Evolutionary conservation across 2,888 invertebrate genomes (phyloP).

Genomic region (Tipula unca): DNA sequence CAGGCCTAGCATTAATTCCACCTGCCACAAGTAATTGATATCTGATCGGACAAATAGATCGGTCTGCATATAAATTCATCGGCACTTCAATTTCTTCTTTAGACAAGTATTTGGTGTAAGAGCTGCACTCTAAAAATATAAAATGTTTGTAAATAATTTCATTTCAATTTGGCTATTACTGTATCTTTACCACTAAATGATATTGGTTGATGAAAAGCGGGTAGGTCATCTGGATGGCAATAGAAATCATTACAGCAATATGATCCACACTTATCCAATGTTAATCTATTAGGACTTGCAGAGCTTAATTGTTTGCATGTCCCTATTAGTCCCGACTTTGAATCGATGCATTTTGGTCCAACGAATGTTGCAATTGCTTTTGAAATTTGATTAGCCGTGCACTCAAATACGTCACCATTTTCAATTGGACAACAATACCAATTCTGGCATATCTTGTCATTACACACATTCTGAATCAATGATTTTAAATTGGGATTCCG

Average conservation of each 20-base stretch:
- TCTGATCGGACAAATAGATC: not conserved
- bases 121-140: not conserved
- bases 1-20: conserved; percentile 27
- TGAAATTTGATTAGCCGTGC: not conserved
- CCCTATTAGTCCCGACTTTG: not conserved
- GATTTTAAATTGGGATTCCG: not conserved
- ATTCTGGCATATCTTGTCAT: not conserved
- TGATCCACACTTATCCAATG: not conserved
- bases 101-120: not conserved
- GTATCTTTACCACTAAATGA: not conserved
- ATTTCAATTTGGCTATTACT: no score
- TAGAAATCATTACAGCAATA: no score
- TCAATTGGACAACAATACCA: conserved; percentile 1
- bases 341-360: not conserved
- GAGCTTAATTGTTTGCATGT: not conserved
- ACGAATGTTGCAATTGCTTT: not conserved
- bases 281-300: not conserved
- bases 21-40: no score
- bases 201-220: not conserved
- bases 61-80: not conserved
- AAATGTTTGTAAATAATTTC: not conserved
- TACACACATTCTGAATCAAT: not conserved
- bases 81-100: not conserved
- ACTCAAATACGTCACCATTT: not conserved
- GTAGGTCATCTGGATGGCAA: not conserved